phyloP scores from a whole-genome alignment of 2,113 vertebrate species.

The Leptodactylus fuscus region DNA sequence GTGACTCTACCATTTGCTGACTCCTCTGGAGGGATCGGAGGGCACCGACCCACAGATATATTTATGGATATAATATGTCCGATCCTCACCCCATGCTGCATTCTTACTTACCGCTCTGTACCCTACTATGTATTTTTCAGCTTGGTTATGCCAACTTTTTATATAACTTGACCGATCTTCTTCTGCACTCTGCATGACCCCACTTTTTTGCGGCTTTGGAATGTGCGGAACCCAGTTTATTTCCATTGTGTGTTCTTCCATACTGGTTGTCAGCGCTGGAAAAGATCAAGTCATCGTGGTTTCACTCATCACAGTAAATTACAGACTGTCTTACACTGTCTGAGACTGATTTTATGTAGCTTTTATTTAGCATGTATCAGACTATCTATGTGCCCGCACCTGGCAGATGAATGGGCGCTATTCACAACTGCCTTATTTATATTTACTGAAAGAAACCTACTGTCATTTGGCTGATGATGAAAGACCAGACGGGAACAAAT shows the following conservation, averaged over 20 bases:
- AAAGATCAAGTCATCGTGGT: constrained; percentile 44
- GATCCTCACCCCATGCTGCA: neutral
- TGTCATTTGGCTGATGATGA: constrained; percentile 15
- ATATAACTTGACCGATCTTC: neutral
- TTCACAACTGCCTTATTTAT: constrained; percentile 15
- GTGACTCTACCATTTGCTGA: neutral
- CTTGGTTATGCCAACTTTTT: neutral
- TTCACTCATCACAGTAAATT: constrained; percentile 54
- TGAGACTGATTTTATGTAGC: constrained; percentile 9
- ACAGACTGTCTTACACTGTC: constrained; percentile 30
- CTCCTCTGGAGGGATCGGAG: neutral
- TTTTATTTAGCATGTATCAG: neutral
- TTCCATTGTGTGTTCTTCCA: constrained; percentile 15
- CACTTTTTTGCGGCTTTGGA: constrained; percentile 11
- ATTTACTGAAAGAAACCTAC: constrained; percentile 14
- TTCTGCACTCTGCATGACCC: constrained; percentile 27
- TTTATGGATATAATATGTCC: too few species aligned
- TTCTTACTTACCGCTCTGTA: neutral
- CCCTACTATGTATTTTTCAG: neutral
- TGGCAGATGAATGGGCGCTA: constrained; percentile 37
- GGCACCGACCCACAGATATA: too few species aligned
- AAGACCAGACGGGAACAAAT: neutral
- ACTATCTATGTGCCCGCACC: constrained; percentile 22
- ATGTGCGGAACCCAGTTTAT: constrained; percentile 32
- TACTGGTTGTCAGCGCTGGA: constrained; percentile 21